phyloP scores from a whole-genome alignment of 2,797 vertebrate species.

The Valencia hispanica region DNA sequence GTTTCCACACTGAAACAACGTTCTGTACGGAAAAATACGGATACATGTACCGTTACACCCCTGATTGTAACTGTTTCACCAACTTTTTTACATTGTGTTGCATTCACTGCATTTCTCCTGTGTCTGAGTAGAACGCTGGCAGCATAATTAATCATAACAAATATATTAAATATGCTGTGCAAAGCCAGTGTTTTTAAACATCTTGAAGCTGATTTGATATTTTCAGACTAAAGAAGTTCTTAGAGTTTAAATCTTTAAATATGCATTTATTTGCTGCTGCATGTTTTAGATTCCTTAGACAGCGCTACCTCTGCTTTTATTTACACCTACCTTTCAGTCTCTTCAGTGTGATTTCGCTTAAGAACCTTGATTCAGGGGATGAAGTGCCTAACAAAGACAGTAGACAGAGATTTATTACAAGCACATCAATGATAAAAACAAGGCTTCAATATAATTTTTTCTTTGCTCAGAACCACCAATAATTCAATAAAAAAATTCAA shows the following conservation, averaged over 20 bases:
- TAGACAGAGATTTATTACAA: neutral
- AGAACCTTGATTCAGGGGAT: constrained; percentile 2
- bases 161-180: neutral
- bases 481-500: constrained; percentile 6
- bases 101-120: neutral
- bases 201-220: neutral
- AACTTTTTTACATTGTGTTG: neutral
- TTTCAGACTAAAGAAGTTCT: neutral
- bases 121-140: constrained; percentile 9
- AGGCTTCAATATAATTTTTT: constrained; percentile 18
- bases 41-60: too few relatives aligned
- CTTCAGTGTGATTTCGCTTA: neutral
- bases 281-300: neutral
- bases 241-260: neutral
- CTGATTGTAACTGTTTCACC: constrained; percentile 13
- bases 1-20: too few relatives aligned
- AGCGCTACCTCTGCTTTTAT: neutral
- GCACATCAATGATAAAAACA: constrained; percentile 1
- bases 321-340: neutral
- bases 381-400: constrained; percentile 18
- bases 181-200: neutral
- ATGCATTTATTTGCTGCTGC: neutral
- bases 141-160: neutral
- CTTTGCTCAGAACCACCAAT: constrained; percentile 11
- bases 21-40: too few relatives aligned